phyloP scores from a whole-genome alignment of 2,113 vertebrate genomes.

The Malurus alboscapulatus region DNA sequence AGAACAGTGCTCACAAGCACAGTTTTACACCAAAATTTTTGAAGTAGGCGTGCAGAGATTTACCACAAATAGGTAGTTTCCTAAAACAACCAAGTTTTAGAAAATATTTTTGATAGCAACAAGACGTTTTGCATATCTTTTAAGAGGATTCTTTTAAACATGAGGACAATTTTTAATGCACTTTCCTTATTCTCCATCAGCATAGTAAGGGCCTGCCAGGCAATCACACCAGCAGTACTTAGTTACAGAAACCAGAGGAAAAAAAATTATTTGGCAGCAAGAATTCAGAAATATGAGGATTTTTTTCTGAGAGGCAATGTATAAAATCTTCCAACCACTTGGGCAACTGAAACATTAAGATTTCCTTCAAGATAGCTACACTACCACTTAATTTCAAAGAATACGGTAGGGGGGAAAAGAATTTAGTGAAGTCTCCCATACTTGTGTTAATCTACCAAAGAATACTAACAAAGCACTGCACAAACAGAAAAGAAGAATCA shows the following conservation, averaged over 20 bases:
- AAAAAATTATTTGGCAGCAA: background rate
- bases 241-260: background rate
- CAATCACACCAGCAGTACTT: background rate
- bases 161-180: accelerated
- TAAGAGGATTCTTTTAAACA: background rate
- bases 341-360: background rate
- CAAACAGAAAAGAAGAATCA: background rate
- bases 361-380: background rate
- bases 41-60: background rate
- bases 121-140: background rate
- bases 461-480: background rate
- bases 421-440: background rate
- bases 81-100: background rate
- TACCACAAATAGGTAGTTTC: background rate
- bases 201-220: background rate
- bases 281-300: background rate
- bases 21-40: background rate
- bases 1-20: background rate
- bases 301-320: background rate
- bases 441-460: accelerated
- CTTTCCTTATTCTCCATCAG: background rate
- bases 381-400: background rate
- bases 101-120: background rate
- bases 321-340: background rate
- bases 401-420: background rate